phyloP scores from a whole-genome alignment of 2,113 vertebrate genomes.

The Cepphus grylle region DNA sequence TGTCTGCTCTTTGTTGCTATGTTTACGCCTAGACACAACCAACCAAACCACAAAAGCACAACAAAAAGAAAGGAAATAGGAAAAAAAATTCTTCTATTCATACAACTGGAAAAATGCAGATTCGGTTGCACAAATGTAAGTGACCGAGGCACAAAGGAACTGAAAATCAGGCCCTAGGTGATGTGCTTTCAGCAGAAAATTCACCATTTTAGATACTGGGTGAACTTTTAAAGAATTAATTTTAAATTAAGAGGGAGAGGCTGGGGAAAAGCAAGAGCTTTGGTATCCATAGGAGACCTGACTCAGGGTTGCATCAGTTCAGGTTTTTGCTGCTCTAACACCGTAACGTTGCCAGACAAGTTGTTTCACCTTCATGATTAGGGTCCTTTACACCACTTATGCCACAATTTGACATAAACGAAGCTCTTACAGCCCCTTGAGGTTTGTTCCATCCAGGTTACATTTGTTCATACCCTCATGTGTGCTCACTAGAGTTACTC shows the following conservation, averaged over 20 bases:
- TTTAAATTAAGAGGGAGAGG: neutral
- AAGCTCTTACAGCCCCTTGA: neutral
- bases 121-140: neutral
- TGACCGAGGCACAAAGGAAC: neutral
- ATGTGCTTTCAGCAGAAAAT: neutral
- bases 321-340: neutral
- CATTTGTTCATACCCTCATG: fast-evolving
- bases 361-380: neutral
- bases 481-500: neutral
- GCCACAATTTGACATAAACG: neutral
- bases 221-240: neutral
- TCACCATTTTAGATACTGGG: neutral
- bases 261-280: neutral
- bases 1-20: neutral
- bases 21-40: neutral
- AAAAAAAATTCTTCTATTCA: neutral
- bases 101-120: neutral
- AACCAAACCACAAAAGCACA: neutral
- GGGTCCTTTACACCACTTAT: neutral
- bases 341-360: neutral
- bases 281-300: neutral
- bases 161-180: neutral
- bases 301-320: neutral
- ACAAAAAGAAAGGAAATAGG: neutral
- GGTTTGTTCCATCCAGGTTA: neutral